A percentile compares a stretch with the other conserved stretches of the same genome.
These are phyloP conservation scores for Hoplodrina ambigua DNA, from an alignment of 2,888 invertebrate species.

Conservation along the genomic window DNA sequence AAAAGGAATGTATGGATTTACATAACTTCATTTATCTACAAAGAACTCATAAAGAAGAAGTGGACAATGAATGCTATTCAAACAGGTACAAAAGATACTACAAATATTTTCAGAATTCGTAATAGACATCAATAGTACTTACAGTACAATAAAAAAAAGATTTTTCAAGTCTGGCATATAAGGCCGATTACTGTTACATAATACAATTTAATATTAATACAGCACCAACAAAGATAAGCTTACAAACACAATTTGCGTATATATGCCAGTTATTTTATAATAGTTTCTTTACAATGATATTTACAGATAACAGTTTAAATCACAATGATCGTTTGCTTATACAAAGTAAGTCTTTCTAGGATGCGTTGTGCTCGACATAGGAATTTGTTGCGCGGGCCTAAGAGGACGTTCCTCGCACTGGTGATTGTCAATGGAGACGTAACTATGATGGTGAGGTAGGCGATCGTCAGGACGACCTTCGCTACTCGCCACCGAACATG, in stretches of 20 bases:
- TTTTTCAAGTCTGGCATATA: constrained; percentile 60
- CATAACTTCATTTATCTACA: constrained; percentile 56
- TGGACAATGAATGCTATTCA: constrained; percentile 62
- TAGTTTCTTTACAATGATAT: constrained; percentile 59
- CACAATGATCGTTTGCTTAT: constrained; percentile 72
- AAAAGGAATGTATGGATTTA: constrained; percentile 79
- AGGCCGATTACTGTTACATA: constrained; percentile 64
- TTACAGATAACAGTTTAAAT: constrained; percentile 68
- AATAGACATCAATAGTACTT: constrained; percentile 71
- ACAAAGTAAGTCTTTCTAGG: constrained; percentile 90
- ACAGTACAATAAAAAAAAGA: constrained; percentile 68
- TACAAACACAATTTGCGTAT: constrained; percentile 56
- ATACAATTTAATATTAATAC: constrained; percentile 58
- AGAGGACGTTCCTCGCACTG: constrained; percentile 88
- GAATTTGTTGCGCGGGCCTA: constrained; percentile 87
- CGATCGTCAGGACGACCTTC: constrained; percentile 90
- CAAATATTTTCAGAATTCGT: constrained; percentile 61
- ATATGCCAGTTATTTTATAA: constrained; percentile 55
- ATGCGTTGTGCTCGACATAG: constrained; percentile 86
- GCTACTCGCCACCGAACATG: constrained; percentile 90
- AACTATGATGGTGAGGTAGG: constrained; percentile 90
- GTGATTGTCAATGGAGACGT: constrained; percentile 89
- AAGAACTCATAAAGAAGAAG: constrained; percentile 42
- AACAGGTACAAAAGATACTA: constrained; percentile 73
- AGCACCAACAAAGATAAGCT: constrained; percentile 71